A percentile compares a stretch with the other conserved stretches of the same genome.
Conservation (phyloP, 2,113 vertebrate genomes). For the Montifringilla adamsi region DNA sequence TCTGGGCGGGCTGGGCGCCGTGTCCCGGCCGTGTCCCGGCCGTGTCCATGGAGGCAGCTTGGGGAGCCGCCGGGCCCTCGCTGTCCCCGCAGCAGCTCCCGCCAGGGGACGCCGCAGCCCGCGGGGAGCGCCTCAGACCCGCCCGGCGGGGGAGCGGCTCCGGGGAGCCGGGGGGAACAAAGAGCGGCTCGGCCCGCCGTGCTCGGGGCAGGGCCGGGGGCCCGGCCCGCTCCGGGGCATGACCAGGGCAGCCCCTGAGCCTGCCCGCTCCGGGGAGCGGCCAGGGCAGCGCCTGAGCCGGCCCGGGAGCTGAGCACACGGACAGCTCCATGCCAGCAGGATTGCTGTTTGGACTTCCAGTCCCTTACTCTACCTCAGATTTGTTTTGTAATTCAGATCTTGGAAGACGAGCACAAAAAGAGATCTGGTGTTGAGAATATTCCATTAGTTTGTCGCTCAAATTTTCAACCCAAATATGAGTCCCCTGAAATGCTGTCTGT, state of each 20-base stretch:
- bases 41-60: background rate
- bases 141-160: background rate
- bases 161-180: background rate
- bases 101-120: background rate
- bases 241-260: too few species aligned
- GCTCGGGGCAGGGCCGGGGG: too few species aligned
- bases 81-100: background rate
- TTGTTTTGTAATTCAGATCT: background rate
- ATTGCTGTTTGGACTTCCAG: background rate
- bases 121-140: background rate
- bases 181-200: background rate
- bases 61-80: background rate
- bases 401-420: background rate
- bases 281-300: too few species aligned
- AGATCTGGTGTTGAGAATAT: background rate
- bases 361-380: background rate
- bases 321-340: background rate
- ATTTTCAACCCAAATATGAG: background rate
- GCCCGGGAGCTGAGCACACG: background rate
- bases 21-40: too few species aligned
- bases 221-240: too few species aligned
- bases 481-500: background rate
- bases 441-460: background rate
- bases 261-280: too few species aligned
- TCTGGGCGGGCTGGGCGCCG: accelerated